phyloP scores from a whole-genome alignment of 2,113 vertebrate species.

The Anarrhichthys ocellatus region DNA sequence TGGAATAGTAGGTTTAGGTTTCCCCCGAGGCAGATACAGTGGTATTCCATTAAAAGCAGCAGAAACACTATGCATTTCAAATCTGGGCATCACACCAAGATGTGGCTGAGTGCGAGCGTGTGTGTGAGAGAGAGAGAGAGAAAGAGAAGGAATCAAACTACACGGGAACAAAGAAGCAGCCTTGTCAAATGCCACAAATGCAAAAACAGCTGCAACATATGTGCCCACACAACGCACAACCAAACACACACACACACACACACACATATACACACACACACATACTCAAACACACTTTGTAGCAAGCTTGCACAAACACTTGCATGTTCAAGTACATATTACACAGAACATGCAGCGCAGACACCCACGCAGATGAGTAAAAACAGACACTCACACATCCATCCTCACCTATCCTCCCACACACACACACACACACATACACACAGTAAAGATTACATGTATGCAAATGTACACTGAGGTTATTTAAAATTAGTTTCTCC shows the following conservation, averaged over 20 bases:
- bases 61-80: slow-evolving; percentile 73
- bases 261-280: neutral
- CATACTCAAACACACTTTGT: neutral
- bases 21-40: slow-evolving; percentile 66
- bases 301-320: neutral
- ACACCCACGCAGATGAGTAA: slow-evolving; percentile 19
- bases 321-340: neutral
- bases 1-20: slow-evolving; percentile 63
- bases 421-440: slow-evolving; percentile 41
- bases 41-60: slow-evolving; percentile 73
- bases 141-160: slow-evolving; percentile 39
- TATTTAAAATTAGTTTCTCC: slow-evolving; percentile 30
- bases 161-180: slow-evolving; percentile 39
- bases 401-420: slow-evolving; percentile 3
- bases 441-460: neutral
- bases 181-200: slow-evolving; percentile 42
- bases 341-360: neutral
- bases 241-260: neutral
- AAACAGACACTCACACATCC: slow-evolving; percentile 4
- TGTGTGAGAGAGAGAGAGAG: neutral
- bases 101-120: slow-evolving; percentile 7
- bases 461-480: neutral
- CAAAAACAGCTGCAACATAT: slow-evolving; percentile 68
- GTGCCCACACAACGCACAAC: slow-evolving; percentile 15
- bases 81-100: slow-evolving; percentile 64